Evolutionary conservation across 2,888 invertebrate species (phyloP), one percentile per base, ranked within the genome.

Genomic region (Drosophila histrio): DNA sequence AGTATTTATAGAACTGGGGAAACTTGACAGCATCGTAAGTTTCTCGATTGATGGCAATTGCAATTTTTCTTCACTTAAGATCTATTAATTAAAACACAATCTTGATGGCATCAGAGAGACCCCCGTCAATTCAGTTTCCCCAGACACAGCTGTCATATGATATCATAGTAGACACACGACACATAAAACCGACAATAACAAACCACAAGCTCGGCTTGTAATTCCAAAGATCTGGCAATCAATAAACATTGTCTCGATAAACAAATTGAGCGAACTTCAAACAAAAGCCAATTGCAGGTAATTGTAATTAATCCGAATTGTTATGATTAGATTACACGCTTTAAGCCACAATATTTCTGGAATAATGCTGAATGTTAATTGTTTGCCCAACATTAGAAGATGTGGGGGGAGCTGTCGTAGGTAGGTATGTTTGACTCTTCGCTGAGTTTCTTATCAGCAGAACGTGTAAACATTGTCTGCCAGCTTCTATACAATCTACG

Each of bases 401-500:
- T 43, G 47, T 3, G 39, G 7, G 26, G 4, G 15, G n/a, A 9
- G 15, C n/a, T 41, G 3, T n/a, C n/a, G n/a, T n/a, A n/a, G n/a
- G n/a, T n/a, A n/a, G n/a, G n/a, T 8, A 38, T 11, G 11, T 50
- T 13, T 7, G 9, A 15, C 9, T 41, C 2, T n/a, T 41, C 32
- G 41, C n/a, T 11, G 13, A 30, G 3, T n/a, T 39, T 41, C 59
- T 86, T 79, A 79, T 79, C 79, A 67, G 50, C n/a, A 39, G 13
- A 46, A 32, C 50, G 34, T 79, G 78, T 84, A 70, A 81, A 72
- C 72, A 68, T 62, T 57, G 62, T 68, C 57, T 59, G 9, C 46
- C 34, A 60, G 38, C 59, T 53, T 32, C 39, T 38, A 34, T 9
- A 57, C 60, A 76, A 58, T 66, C 60, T 72, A 21, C 41, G 17